phyloP scores from a whole-genome alignment of 1,140 invertebrate genomes.

The Laupala kohalensis region DNA sequence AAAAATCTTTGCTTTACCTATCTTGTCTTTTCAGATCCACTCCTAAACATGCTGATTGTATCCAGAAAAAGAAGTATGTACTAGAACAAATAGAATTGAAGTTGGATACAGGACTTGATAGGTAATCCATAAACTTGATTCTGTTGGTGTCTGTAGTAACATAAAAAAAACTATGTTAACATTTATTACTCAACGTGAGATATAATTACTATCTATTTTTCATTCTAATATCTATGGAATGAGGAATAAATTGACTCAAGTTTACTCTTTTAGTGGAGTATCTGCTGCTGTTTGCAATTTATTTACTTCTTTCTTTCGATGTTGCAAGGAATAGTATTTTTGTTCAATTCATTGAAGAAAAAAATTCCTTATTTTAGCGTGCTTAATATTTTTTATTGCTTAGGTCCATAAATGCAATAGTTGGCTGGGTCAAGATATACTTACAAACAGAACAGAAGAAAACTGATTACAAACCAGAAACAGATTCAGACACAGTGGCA shows the following conservation, averaged over 20 bases:
- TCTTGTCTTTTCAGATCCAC: slow-evolving; percentile 55
- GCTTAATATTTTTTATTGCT: slow-evolving; percentile 7
- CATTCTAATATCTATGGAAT: too few species aligned
- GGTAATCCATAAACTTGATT: slow-evolving; percentile 23
- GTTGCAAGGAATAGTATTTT: too few species aligned
- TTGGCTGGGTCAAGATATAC: slow-evolving; percentile 83
- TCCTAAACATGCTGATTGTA: slow-evolving; percentile 72
- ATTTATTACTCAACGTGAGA: too few species aligned
- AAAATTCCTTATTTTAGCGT: too few species aligned
- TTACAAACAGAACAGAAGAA: slow-evolving; percentile 90
- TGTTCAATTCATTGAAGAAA: too few species aligned
- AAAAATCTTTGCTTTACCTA: too few species aligned
- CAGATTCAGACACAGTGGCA: slow-evolving; percentile 57
- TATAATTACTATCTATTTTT: too few species aligned
- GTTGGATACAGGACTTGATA: slow-evolving; percentile 78
- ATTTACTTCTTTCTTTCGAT: too few species aligned
- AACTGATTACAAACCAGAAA: slow-evolving; percentile 90
- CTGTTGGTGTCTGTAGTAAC: not conserved
- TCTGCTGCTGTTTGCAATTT: too few species aligned
- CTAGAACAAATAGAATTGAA: slow-evolving; percentile 84
- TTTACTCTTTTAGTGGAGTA: too few species aligned
- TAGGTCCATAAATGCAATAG: slow-evolving; percentile 71
- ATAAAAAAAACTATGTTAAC: too few species aligned
- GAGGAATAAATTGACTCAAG: too few species aligned
- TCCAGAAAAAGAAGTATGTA: slow-evolving; percentile 73